A percentile compares a stretch with the other conserved stretches of the same genome.
These are phyloP conservation scores for Myotis yumanensis DNA, from an alignment of 2,113 vertebrate genomes.

Conservation along the genomic window DNA sequence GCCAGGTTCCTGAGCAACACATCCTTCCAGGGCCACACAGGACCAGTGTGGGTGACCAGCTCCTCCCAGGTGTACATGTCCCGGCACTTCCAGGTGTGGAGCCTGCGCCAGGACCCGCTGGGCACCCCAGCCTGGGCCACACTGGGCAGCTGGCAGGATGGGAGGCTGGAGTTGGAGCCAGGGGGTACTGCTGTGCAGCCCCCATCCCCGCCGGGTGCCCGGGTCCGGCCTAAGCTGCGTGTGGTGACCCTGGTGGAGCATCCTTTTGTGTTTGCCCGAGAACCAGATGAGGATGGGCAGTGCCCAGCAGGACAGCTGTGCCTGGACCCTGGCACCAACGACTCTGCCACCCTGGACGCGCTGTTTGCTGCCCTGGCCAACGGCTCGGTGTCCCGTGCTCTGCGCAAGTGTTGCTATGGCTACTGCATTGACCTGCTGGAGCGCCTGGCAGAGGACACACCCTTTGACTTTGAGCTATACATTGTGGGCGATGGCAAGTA, in stretches of 20 bases:
- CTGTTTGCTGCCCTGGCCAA: slow-evolving; percentile 88
- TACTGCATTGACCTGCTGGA: slow-evolving; percentile 97
- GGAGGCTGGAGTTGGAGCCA: slow-evolving; percentile 87
- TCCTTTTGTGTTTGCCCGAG: slow-evolving; percentile 93
- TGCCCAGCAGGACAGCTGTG: slow-evolving; percentile 92
- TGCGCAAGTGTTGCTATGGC: slow-evolving; percentile 94
- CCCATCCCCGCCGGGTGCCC: slow-evolving; percentile 49
- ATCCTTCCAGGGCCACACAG: slow-evolving; percentile 89
- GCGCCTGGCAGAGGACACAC: slow-evolving; percentile 92
- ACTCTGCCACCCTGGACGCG: slow-evolving; percentile 83
- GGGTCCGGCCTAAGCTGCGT: slow-evolving; percentile 79
- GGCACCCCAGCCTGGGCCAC: slow-evolving; percentile 94
- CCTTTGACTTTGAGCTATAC: slow-evolving; percentile 95
- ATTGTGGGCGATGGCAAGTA: slow-evolving; percentile 97
- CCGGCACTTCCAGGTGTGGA: slow-evolving; percentile 90
- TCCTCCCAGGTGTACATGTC: slow-evolving; percentile 82
- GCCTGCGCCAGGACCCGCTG: slow-evolving; percentile 84
- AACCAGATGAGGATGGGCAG: slow-evolving; percentile 90
- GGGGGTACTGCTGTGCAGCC: slow-evolving; percentile 71
- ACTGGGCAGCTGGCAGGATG: slow-evolving; percentile 87
- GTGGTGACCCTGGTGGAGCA: slow-evolving; percentile 95
- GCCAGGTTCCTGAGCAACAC: slow-evolving; percentile 91
- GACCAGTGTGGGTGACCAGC: slow-evolving; percentile 81
- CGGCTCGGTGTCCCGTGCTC: slow-evolving; percentile 79
- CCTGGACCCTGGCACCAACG: slow-evolving; percentile 89